Evolutionary conservation across 2,797 vertebrate species (phyloP).

Genomic region (Oreochromis grahami): DNA sequence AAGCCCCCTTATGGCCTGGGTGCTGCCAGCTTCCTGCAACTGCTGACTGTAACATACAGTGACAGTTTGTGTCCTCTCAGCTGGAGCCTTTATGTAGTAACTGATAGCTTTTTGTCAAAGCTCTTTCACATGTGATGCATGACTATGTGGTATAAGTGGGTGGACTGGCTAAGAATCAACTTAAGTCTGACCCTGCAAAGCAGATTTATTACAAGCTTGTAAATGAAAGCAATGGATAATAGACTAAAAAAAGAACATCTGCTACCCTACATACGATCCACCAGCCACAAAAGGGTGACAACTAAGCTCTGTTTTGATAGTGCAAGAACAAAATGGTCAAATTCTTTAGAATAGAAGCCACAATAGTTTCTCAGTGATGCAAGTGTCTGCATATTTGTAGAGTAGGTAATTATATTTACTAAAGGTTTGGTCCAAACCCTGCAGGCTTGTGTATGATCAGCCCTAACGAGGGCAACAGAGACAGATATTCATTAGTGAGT

Average conservation of each 20-base stretch:
- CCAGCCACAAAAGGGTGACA: background rate
- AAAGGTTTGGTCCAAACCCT: background rate
- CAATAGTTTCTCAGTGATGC: background rate
- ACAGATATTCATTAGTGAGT: constrained; percentile 24
- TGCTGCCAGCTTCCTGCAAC: constrained; percentile 16
- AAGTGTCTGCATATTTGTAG: background rate
- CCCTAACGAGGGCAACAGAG: background rate
- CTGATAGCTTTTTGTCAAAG: constrained; percentile 39
- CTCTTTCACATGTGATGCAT: constrained; percentile 29
- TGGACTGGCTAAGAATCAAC: constrained; percentile 5
- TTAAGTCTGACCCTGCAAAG: background rate
- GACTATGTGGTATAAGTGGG: constrained; percentile 20
- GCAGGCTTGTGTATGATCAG: background rate
- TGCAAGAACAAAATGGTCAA: background rate
- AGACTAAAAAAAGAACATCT: background rate
- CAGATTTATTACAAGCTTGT: constrained; percentile 31
- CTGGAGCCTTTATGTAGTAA: constrained; percentile 16
- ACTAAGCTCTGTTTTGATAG: background rate
- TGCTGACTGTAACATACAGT: constrained; percentile 14
- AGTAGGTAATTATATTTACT: background rate
- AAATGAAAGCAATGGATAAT: background rate
- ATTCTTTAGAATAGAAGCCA: background rate
- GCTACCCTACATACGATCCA: background rate
- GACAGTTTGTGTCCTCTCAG: constrained; percentile 24
- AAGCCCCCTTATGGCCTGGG: constrained; percentile 45